phyloP scores from a whole-genome alignment of 1,140 invertebrate genomes.

The Psix sp. region DNA sequence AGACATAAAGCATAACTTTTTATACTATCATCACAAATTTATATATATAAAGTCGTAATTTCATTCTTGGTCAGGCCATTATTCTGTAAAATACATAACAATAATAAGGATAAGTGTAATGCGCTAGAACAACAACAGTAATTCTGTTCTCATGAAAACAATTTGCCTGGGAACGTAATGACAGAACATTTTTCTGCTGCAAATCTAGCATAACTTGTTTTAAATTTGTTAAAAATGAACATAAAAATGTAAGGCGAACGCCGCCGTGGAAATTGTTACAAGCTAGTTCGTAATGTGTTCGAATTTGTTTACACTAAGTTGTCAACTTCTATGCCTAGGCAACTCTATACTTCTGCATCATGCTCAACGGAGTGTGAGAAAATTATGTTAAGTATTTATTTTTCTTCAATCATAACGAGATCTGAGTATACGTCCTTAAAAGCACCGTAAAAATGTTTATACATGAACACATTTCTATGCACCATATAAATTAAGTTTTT shows the following conservation, averaged over 20 bases:
- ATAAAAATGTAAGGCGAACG: conserved; percentile 47
- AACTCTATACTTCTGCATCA: conserved; percentile 14
- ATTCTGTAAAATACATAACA: too few relatives aligned
- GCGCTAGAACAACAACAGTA: conserved; percentile 9
- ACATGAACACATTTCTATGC: too few relatives aligned
- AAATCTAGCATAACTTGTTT: conserved; percentile 49
- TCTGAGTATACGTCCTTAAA: too few relatives aligned
- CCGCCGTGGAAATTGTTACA: conserved; percentile 53
- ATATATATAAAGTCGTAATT: not conserved
- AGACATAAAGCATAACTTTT: too few relatives aligned
- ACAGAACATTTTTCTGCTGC: conserved; percentile 20
- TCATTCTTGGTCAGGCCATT: too few relatives aligned
- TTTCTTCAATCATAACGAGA: conserved; percentile 10
- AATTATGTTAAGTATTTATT: conserved; percentile 58
- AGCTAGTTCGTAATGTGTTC: conserved; percentile 25
- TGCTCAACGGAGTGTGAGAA: conserved; percentile 22
- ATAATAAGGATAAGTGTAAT: conserved; percentile 19
- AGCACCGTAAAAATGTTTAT: too few relatives aligned
- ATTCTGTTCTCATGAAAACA: conserved; percentile 6
- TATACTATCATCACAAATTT: too few relatives aligned
- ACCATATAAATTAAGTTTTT: too few relatives aligned
- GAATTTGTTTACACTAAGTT: conserved; percentile 48
- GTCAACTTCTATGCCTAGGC: conserved; percentile 44
- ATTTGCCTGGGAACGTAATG: conserved; percentile 16
- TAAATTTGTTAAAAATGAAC: conserved; percentile 10